Base-by-base conservation (phyloP, 2,797 vertebrate genomes). In the Tauraco hartlaubi region DNA sequence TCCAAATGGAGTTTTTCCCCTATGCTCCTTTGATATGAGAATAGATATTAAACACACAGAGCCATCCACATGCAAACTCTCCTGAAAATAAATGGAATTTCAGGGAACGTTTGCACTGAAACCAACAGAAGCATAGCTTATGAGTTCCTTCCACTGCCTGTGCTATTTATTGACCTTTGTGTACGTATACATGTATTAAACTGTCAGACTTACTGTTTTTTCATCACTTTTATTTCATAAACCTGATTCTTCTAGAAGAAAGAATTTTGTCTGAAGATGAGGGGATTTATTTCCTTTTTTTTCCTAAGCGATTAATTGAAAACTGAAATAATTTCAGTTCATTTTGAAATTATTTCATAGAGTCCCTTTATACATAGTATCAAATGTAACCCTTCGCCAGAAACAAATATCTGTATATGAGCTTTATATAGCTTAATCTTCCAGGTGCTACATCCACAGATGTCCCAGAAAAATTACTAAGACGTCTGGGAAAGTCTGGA, bases 141-240 rank as follows among this genome's bases (percentile, higher is more conserved):
- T 8, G 41, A 81, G 15, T 83, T 91, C 28, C 43, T 91, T 92
- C 29, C 15, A n/a, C 62, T 83, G 43, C 18, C 31, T 63, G 25
- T 62, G 22, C 58, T 88, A 62, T 90, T 91, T 92, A 77, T 84
- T 85, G 82, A 92, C 46, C n/a, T 83, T 54, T 64, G 15, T 80
- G 41, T 74, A 23, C 52, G 28, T 17, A 43, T 48, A 74, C 29
- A 16, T 77, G 26, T 48, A 90, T 75, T 78, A 88, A 91, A 68
- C 33, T 55, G 49, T 72, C 66, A 88, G 49, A 80, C 18, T 91
- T 84, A 61, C 1, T 84, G 28, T 11, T 78, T 90, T 79, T 73
- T 72, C 41, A 85, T 63, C 55, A 66, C 29, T 13, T 4, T 90
- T 73, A 41, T 48, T 86, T 86, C 69, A 69, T 44, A 89, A 82